phyloP scores from a whole-genome alignment of 2,888 invertebrate genomes.

The Caenorhabditis sp. region DNA sequence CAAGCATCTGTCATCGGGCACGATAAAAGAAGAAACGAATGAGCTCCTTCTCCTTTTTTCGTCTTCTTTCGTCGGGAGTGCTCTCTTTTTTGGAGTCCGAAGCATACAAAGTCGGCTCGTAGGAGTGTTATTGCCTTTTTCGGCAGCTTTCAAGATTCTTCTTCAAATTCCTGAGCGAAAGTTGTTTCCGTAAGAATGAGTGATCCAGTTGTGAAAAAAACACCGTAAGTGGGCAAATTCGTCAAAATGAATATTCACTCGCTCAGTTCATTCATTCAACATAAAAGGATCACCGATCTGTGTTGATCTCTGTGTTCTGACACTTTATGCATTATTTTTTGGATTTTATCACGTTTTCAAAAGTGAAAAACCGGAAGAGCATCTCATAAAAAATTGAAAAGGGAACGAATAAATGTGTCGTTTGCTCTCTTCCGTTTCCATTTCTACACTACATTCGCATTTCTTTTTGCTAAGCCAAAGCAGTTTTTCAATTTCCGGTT shows the following conservation, averaged over 20 bases:
- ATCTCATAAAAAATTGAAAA: conserved; percentile 56
- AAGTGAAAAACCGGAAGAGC: conserved; percentile 6
- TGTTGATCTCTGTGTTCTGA: background rate
- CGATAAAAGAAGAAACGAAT: conserved; percentile 33
- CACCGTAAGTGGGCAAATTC: background rate
- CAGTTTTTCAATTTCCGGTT: conserved; percentile 32
- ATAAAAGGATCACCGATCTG: background rate
- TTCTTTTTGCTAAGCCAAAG: conserved; percentile 16
- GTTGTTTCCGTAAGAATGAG: background rate
- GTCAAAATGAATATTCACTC: conserved; percentile 18
- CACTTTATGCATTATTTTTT: conserved; percentile 15
- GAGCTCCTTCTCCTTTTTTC: conserved; percentile 24
- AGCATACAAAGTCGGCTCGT: background rate
- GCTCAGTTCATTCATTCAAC: no score
- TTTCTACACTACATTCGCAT: conserved; percentile 34
- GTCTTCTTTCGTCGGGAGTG: conserved; percentile 3
- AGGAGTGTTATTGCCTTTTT: conserved; percentile 5
- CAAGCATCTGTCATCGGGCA: background rate
- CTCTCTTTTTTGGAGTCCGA: conserved; percentile 13
- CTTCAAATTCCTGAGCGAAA: background rate
- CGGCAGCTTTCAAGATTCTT: background rate
- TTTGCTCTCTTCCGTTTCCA: conserved; percentile 46
- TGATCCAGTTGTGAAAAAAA: background rate
- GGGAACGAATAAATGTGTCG: conserved; percentile 39
- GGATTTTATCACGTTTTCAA: conserved; percentile 12